Evolutionary conservation across 2,888 invertebrate species (phyloP), one percentile per base, ranked within the genome.

Genomic region (Tanaodytes sp.): DNA sequence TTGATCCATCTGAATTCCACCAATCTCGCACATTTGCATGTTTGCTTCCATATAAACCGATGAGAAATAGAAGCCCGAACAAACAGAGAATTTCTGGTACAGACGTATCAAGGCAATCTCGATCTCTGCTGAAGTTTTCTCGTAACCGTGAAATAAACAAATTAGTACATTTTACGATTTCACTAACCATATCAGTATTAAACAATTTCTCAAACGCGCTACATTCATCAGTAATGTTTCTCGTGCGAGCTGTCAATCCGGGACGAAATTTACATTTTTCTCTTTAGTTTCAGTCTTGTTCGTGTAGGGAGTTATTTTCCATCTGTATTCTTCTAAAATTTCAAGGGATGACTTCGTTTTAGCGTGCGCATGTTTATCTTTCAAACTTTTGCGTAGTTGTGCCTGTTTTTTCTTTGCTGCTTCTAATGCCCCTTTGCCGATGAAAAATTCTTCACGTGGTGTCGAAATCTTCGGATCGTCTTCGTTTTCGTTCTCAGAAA

Each of bases 71-170:
- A 30, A 48, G 27, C 15, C 73, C 73, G 36, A 69, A 55, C 5
- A 75, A 61, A 42, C 70, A 62, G 31, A 63, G 57, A 36, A 75
- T 61, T 68, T 73, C 72, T 43, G 58, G 14, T 43, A 57, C 62
- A 49, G 61, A 64, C 11, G 70, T 70, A n/a, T 64, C 39, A 51
- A 59, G 51, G 27, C 61, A 65, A 45, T 69, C 62, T 62, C 65
- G 19, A 16, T 54, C 55, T 46, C 59, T 61, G 20, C 42, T 43
- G 30, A 63, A 68, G 31, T 66, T 42, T 20, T 36, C 49, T 18
- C 27, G 27, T 37, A 33, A 18, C 51, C 54, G 55, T 54, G 55
- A 12, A 42, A 74, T 74, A 59, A 64, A 71, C 37, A 65, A 18
- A 52, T 74, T 72, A 15, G 73, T 75, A 59, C 58, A 57, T 31